A percentile compares a stretch with the other conserved stretches of the same genome.
Conservation (phyloP, 1,140 invertebrate species). For the Phenacoccus solenopsis region DNA sequence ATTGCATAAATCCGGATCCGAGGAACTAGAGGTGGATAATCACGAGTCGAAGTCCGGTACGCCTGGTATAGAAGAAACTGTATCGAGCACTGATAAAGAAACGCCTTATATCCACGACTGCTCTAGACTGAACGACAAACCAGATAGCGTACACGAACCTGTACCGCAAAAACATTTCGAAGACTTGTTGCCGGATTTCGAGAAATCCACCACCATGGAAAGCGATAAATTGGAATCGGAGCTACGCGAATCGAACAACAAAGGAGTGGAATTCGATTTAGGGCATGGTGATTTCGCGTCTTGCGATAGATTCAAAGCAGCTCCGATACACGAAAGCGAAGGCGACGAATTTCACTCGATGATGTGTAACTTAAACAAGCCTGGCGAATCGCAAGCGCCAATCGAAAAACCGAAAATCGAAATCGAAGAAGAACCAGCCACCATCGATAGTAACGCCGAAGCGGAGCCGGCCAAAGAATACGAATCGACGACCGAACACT, state of each 20-base stretch:
- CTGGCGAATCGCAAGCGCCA: no score
- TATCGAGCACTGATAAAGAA: background rate
- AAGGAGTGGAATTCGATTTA: background rate
- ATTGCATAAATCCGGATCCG: background rate
- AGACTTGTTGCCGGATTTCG: background rate
- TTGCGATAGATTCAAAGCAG: background rate
- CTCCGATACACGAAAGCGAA: background rate
- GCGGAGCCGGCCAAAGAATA: background rate
- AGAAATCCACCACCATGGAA: background rate
- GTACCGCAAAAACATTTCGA: background rate
- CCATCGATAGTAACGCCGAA: background rate
- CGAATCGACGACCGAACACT: background rate
- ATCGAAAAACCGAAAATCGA: no score
- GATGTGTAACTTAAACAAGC: background rate
- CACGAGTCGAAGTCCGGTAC: background rate
- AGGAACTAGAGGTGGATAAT: background rate
- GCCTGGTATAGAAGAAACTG: background rate
- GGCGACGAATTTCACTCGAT: background rate
- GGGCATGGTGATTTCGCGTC: background rate
- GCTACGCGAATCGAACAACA: background rate
- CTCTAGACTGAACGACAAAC: background rate
- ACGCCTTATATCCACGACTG: conserved; percentile 6
- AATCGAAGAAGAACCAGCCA: background rate
- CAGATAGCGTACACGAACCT: background rate
- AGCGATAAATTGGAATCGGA: conserved; percentile 5